Evolutionary conservation across 1,140 invertebrate genomes (phyloP).

Genomic region (Drosophila yakuba): DNA sequence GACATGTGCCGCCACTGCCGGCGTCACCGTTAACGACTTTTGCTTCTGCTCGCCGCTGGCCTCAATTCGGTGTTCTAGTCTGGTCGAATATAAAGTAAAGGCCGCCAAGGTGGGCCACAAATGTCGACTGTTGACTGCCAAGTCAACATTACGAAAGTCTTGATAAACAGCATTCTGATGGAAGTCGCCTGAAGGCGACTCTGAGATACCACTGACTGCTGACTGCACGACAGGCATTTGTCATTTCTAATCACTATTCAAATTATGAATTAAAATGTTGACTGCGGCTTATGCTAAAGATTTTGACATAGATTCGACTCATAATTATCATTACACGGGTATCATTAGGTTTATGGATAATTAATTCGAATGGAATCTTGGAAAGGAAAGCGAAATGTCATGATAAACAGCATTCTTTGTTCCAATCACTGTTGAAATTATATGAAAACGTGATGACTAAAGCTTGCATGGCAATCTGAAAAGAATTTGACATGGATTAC

Average conservation of each 20-base stretch:
- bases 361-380: not conserved
- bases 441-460: not conserved
- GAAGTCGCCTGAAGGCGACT: constrained; percentile 21
- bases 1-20: constrained; percentile 61
- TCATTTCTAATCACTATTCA: constrained; percentile 25
- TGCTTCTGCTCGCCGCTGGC: constrained; percentile 52
- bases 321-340: not conserved
- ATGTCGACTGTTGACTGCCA: constrained; percentile 32
- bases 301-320: not conserved
- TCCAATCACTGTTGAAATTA: constrained; percentile 11
- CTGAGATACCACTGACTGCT: not conserved
- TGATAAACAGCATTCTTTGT: not conserved
- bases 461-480: not conserved
- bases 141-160: constrained; percentile 47
- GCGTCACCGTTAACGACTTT: constrained; percentile 50
- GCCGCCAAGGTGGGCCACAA: constrained; percentile 56
- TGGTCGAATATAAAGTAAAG: constrained; percentile 38
- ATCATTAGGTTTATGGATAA: not conserved
- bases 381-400: not conserved
- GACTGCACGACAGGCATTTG: constrained; percentile 5
- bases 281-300: not conserved
- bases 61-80: constrained; percentile 57
- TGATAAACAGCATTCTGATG: constrained; percentile 50
- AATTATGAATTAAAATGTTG: constrained; percentile 1
- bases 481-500: not conserved